Evolutionary conservation across 1,140 invertebrate species (phyloP).

Genomic region (Zaprionus davidi): DNA sequence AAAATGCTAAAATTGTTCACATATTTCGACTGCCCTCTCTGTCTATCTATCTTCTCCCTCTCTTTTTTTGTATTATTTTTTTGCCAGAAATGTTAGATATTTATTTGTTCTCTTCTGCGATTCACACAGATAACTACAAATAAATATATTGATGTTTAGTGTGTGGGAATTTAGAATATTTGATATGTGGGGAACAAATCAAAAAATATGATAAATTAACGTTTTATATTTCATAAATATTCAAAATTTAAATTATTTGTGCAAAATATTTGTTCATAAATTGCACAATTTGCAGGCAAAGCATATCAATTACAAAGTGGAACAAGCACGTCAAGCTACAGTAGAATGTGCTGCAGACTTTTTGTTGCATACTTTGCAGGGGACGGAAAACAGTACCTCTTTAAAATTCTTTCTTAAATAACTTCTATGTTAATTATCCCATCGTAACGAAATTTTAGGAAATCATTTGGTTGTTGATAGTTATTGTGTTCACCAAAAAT

Average conservation of each 20-base stretch:
- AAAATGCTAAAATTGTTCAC: constrained; percentile 54
- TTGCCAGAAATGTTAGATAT: neutral
- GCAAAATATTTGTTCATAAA: neutral
- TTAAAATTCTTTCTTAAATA: too few species aligned
- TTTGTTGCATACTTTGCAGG: too few species aligned
- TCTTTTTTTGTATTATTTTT: neutral
- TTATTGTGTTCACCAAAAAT: too few species aligned
- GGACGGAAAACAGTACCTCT: too few species aligned
- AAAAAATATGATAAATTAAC: neutral
- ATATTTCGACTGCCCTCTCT: constrained; percentile 6
- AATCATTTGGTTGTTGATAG: too few species aligned
- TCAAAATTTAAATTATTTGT: neutral
- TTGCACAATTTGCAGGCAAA: neutral
- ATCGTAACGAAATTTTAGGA: too few species aligned
- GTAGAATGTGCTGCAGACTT: too few species aligned
- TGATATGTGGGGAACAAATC: neutral
- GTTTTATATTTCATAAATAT: neutral
- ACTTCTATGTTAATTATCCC: too few species aligned
- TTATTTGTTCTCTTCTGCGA: neutral
- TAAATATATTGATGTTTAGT: neutral
- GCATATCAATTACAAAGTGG: too few species aligned
- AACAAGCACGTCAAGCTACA: too few species aligned
- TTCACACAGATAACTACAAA: neutral
- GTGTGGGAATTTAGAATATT: neutral
- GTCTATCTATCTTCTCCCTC: neutral